Percentiles rank a stretch among this genome's conserved stretches.
Evolutionary conservation across 2,113 vertebrate species (phyloP).

Genomic region (Centrocercus urophasianus): DNA sequence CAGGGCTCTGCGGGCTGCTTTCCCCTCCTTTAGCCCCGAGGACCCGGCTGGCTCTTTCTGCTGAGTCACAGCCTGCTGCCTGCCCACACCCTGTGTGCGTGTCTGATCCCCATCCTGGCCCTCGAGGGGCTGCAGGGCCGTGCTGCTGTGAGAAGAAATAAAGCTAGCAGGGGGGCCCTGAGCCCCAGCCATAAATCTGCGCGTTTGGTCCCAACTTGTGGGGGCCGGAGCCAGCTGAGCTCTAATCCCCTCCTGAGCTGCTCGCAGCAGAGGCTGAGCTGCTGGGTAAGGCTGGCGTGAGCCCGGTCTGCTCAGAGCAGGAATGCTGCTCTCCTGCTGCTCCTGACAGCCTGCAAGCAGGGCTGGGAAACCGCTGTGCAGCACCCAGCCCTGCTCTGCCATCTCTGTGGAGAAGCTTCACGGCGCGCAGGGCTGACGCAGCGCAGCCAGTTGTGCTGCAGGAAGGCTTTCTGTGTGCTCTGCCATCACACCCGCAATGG

Average conservation of each 20-base stretch:
- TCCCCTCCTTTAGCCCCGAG: neutral
- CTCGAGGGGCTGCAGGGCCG: neutral
- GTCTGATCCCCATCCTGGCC: neutral
- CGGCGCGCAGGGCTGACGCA: neutral
- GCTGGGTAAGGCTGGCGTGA: neutral
- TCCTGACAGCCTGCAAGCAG: fast-evolving
- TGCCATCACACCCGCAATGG: neutral
- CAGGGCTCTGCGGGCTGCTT: neutral
- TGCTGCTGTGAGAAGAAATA: fast-evolving
- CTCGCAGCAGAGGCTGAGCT: neutral
- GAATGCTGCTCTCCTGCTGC: neutral
- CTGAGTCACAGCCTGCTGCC: slow-evolving; percentile 34
- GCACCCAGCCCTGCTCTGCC: neutral
- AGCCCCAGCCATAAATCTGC: fast-evolving
- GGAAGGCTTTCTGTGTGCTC: too few relatives aligned
- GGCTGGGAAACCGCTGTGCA: neutral
- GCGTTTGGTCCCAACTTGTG: fast-evolving
- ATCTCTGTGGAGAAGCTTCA: neutral
- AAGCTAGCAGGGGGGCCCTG: neutral
- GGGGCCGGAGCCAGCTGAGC: neutral
- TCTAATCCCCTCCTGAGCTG: fast-evolving
- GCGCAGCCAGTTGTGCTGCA: neutral
- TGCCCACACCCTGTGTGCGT: neutral
- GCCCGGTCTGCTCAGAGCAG: fast-evolving
- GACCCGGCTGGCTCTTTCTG: neutral